These are phyloP conservation scores for Aradus depressus DNA, from an alignment of 2,888 invertebrate genomes.

Conservation along the genomic window DNA sequence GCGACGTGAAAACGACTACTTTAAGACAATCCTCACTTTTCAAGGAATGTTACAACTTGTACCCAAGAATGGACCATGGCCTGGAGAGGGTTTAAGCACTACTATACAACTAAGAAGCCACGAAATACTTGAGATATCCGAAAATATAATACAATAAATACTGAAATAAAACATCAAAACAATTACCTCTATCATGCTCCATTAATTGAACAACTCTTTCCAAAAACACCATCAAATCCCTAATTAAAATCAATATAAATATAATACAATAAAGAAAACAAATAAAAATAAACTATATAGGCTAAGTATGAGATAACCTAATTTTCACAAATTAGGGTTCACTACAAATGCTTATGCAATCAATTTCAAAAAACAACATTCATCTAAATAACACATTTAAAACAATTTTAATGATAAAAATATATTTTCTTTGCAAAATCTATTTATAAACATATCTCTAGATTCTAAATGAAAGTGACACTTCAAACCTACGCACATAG, in stretches of 20 bases:
- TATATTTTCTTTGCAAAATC: constrained; percentile 4
- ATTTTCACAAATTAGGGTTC: background rate
- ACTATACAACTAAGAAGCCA: no score
- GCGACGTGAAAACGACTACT: no score
- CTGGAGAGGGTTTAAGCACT: no score
- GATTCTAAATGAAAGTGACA: constrained; percentile 7
- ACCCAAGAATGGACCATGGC: no score
- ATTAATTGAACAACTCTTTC: constrained; percentile 18
- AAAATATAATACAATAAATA: constrained; percentile 3
- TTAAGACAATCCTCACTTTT: no score
- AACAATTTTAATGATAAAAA: constrained; percentile 7
- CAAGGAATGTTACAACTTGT: no score
- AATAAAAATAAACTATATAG: background rate
- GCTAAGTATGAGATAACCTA: constrained; percentile 1
- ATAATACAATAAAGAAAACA: constrained; percentile 1
- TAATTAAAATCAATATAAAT: constrained; percentile 10
- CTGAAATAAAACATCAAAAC: background rate
- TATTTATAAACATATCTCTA: constrained; percentile 14
- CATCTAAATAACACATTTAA: background rate
- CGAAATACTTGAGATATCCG: background rate
- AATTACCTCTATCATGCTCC: constrained; percentile 20
- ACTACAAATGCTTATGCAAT: background rate
- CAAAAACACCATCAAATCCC: constrained; percentile 15
- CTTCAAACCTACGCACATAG: constrained; percentile 23
- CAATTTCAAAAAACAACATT: background rate